phyloP scores from a whole-genome alignment of 2,797 vertebrate species.

The Pangasius sanitwongsei region DNA sequence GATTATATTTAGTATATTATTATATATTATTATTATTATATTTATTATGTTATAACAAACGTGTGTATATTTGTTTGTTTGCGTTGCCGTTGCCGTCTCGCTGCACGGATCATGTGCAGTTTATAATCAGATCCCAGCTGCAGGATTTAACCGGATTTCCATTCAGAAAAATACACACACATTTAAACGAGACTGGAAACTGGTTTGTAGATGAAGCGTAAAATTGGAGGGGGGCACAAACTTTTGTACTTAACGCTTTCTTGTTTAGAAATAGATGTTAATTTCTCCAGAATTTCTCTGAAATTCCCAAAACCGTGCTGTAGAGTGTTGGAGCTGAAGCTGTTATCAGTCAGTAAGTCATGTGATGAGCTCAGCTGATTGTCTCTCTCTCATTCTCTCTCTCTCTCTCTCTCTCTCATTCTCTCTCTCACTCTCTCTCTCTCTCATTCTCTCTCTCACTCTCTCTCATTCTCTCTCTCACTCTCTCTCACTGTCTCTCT shows the following conservation, averaged over 20 bases:
- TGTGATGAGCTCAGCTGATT: background rate
- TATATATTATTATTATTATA: too few relatives aligned
- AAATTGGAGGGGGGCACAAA: background rate
- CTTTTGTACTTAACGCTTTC: background rate
- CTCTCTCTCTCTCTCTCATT: background rate
- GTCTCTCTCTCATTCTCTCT: slow-evolving; percentile 16
- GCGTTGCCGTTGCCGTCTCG: background rate
- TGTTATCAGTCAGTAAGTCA: background rate
- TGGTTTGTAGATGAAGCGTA: background rate
- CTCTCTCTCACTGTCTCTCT: too few relatives aligned
- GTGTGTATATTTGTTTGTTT: too few relatives aligned
- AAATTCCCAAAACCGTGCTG: background rate
- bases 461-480: background rate
- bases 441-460: background rate
- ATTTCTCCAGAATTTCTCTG: background rate
- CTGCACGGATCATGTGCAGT: background rate
- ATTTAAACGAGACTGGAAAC: background rate
- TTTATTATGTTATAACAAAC: too few relatives aligned
- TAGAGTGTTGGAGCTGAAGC: background rate
- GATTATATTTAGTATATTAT: too few relatives aligned
- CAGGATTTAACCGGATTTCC: background rate
- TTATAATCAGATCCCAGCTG: background rate
- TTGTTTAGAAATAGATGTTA: background rate
- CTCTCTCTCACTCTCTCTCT: background rate
- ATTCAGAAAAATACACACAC: background rate